These are phyloP conservation scores for Eupristina koningsbergeri DNA, from an alignment of 1,140 invertebrate species.

Conservation along the genomic window DNA sequence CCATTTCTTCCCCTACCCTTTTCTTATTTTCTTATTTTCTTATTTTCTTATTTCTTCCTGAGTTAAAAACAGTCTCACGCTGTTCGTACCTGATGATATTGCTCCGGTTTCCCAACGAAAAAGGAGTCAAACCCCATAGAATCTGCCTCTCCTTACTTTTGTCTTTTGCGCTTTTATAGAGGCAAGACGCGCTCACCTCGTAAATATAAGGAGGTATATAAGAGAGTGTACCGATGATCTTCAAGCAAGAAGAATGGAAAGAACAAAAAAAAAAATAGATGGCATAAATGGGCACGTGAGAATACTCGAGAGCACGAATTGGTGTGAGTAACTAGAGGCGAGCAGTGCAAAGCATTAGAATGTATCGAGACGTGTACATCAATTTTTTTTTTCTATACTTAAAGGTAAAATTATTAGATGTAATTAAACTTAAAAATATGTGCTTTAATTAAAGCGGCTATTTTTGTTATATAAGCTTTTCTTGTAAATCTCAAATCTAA, in stretches of 20 bases:
- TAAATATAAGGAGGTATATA: slow-evolving; percentile 26
- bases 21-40: not conserved
- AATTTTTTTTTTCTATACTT: not conserved
- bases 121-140: not conserved
- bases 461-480: too few relatives aligned
- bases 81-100: slow-evolving; percentile 24
- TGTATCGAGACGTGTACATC: not conserved
- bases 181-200: slow-evolving; percentile 14
- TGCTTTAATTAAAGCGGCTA: too few relatives aligned
- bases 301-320: slow-evolving; percentile 18
- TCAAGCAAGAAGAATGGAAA: not conserved
- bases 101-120: not conserved
- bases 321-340: not conserved
- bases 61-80: not conserved
- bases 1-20: not conserved
- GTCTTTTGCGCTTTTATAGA: slow-evolving; percentile 14
- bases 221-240: not conserved
- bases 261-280: not conserved
- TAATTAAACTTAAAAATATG: too few relatives aligned
- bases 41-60: slow-evolving; percentile 28
- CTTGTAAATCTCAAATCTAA: too few relatives aligned
- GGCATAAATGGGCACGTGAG: slow-evolving; percentile 25
- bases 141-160: not conserved
- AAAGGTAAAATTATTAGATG: too few relatives aligned
- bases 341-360: not conserved